A percentile compares a stretch with the other conserved stretches of the same genome.
phyloP scores from a whole-genome alignment of 2,888 invertebrate species.

The Thereva nobilitata region DNA sequence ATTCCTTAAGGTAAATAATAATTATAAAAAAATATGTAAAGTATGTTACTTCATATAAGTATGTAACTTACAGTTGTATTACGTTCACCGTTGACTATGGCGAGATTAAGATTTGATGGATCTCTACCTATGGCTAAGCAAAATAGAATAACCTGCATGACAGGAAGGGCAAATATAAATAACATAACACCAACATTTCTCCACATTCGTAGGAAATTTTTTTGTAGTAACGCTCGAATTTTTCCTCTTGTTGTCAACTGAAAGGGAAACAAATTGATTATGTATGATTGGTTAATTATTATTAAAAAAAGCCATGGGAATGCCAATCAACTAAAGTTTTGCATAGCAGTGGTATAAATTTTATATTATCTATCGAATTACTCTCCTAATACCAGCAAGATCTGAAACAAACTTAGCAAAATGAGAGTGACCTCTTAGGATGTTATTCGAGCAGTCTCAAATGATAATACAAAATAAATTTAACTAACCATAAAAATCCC shows the following conservation, averaged over 20 bases:
- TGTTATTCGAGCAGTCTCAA: no score
- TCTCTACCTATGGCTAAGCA: slow-evolving; percentile 90
- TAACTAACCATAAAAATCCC: no score
- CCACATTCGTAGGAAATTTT: slow-evolving; percentile 91
- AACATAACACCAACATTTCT: slow-evolving; percentile 90
- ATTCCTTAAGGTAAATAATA: slow-evolving; percentile 47
- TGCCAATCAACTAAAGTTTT: no score
- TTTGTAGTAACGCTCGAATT: slow-evolving; percentile 80
- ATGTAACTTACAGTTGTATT: slow-evolving; percentile 52
- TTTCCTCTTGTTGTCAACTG: slow-evolving; percentile 81
- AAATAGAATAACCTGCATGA: slow-evolving; percentile 91
- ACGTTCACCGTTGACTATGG: slow-evolving; percentile 76
- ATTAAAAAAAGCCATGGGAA: no score
- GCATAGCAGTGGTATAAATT: no score
- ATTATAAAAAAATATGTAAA: slow-evolving; percentile 4
- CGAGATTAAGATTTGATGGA: slow-evolving; percentile 79
- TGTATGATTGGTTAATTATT: not conserved
- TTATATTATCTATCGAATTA: no score
- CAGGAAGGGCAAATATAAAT: slow-evolving; percentile 92
- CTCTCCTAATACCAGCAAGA: no score
- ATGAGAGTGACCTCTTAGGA: no score
- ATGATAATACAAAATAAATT: no score
- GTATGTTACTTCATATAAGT: not conserved
- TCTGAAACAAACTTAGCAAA: no score
- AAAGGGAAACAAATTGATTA: slow-evolving; percentile 22